Percentiles rank a stretch among this genome's conserved stretches.
Conservation (phyloP, 1,140 invertebrate genomes). For the Delia radicum region DNA sequence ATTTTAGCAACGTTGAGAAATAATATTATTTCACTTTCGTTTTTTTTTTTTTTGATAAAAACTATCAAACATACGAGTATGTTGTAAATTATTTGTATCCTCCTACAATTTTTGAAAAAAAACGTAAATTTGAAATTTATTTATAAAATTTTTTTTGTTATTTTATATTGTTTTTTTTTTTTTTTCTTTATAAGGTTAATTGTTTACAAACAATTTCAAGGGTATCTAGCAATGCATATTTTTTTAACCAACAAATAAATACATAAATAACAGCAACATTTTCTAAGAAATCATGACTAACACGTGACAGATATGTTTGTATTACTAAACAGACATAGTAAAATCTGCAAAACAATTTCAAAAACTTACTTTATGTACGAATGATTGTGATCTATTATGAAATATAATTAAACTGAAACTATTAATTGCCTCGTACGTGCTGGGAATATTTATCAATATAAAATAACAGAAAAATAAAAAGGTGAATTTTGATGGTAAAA, state of each 20-base stretch:
- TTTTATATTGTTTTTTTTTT: neutral
- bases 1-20: too few species aligned
- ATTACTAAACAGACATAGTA: neutral
- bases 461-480: neutral
- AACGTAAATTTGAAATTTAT: neutral
- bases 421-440: neutral
- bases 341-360: neutral
- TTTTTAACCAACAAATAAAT: neutral
- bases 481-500: neutral
- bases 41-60: too few species aligned
- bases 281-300: constrained; percentile 15
- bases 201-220: constrained; percentile 12
- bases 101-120: too few species aligned
- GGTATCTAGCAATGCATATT: neutral
- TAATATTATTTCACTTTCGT: too few species aligned
- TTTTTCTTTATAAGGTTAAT: constrained; percentile 6
- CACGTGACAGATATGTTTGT: constrained; percentile 4
- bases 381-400: neutral
- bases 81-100: too few species aligned
- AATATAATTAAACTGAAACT: neutral
- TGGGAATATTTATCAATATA: neutral
- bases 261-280: neutral
- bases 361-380: neutral
- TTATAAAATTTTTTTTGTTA: neutral
- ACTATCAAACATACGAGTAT: too few species aligned